Conservation (phyloP, 2,888 invertebrate species). For the Thecophora atra region DNA sequence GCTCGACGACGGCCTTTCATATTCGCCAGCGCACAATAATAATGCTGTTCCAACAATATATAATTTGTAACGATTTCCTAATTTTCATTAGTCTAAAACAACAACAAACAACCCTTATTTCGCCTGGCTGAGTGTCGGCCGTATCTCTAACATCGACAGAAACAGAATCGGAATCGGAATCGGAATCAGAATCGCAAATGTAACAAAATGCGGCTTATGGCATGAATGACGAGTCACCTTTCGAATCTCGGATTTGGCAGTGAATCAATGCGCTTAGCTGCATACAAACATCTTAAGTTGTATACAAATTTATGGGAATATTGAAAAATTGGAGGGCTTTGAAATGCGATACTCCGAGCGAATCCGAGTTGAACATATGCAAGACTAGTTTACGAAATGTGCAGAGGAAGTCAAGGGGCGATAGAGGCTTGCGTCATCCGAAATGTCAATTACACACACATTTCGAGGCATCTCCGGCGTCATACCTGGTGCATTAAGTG, state of each 20-base stretch:
- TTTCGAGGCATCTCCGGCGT: conserved; percentile 11
- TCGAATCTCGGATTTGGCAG: conserved; percentile 25
- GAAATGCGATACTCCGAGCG: conserved; percentile 60
- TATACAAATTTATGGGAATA: conserved; percentile 64
- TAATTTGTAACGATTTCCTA: conserved; percentile 63
- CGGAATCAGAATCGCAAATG: conserved; percentile 50
- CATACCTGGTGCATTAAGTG: conserved; percentile 15
- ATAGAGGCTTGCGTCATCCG: not conserved
- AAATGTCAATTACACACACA: conserved; percentile 19
- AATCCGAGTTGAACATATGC: conserved; percentile 1
- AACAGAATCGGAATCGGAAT: conserved; percentile 40
- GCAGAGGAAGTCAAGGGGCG: not conserved
- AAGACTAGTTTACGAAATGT: not conserved
- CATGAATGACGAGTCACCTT: conserved; percentile 27
- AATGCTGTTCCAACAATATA: conserved; percentile 40
- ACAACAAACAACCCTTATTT: conserved; percentile 53
- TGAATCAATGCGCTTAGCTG: conserved; percentile 46
- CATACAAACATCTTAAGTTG: conserved; percentile 45
- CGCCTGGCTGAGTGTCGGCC: not conserved
- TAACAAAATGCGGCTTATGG: conserved; percentile 58
- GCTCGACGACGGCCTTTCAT: not conserved
- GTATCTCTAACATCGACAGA: conserved; percentile 55
- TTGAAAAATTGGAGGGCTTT: conserved; percentile 64
- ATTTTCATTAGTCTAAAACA: conserved; percentile 47
- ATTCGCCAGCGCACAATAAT: conserved; percentile 15